A percentile compares a stretch with the other conserved stretches of the same genome.
phyloP scores from a whole-genome alignment of 30 jellyfish, hydroid and myxozoan genomes.

The Mastigias papua region DNA sequence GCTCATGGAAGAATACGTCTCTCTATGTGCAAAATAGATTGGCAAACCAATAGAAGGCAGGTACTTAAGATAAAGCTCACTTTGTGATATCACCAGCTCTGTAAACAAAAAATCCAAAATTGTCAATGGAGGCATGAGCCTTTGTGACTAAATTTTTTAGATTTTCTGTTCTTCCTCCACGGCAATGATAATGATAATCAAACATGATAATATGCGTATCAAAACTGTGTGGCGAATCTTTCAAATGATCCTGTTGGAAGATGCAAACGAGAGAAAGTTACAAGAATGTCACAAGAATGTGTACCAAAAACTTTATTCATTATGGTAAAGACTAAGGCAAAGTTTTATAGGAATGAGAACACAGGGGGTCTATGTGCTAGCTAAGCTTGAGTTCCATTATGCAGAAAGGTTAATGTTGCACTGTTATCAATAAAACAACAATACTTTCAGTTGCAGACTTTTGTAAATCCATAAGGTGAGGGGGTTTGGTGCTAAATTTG shows the following conservation, averaged over 20 bases:
- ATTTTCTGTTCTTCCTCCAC: conserved; percentile 92
- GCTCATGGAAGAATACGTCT: no score
- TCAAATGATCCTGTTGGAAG: conserved; percentile 78
- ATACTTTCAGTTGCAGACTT: no score
- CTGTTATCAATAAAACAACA: no score
- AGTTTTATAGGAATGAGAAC: no score
- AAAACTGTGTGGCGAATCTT: conserved; percentile 88
- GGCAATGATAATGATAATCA: conserved; percentile 92
- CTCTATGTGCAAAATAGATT: background rate
- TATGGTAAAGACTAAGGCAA: no score
- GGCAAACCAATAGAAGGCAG: background rate
- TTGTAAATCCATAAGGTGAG: no score
- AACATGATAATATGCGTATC: conserved; percentile 93
- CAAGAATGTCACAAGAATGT: no score
- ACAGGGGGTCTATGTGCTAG: no score
- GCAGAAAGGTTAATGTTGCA: no score
- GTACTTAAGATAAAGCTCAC: conserved; percentile 38
- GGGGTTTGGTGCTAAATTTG: no score
- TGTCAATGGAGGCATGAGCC: conserved; percentile 92
- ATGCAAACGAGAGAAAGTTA: background rate
- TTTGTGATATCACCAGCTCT: conserved; percentile 61
- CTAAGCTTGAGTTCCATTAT: no score
- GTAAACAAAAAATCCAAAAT: conserved; percentile 76
- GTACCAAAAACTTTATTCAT: no score
- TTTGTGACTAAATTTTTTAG: conserved; percentile 75